Evolutionary conservation across 2,113 vertebrate species (phyloP).

Genomic region (Sylvia atricapilla): DNA sequence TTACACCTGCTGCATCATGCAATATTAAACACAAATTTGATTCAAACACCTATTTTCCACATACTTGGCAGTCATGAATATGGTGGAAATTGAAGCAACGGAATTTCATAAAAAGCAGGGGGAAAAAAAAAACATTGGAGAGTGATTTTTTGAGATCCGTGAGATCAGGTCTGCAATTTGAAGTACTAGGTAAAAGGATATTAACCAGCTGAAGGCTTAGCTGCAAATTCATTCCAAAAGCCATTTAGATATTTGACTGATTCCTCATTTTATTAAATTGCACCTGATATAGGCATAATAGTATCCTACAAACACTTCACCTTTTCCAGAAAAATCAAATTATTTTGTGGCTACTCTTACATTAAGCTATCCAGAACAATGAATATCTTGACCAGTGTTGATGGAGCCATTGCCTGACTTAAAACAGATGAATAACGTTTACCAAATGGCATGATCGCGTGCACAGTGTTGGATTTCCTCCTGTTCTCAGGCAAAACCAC

Average conservation of each 20-base stretch:
- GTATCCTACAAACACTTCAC: not conserved
- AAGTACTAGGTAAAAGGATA: not conserved
- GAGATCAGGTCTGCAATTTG: not conserved
- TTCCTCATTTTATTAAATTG: not conserved
- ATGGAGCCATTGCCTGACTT: not conserved
- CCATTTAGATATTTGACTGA: not conserved
- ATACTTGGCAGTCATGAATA: not conserved
- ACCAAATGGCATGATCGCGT: not conserved
- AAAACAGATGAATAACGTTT: not conserved
- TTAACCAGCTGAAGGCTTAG: not conserved
- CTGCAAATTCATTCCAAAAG: not conserved
- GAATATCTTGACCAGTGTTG: not conserved
- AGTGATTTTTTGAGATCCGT: not conserved
- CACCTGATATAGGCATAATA: not conserved
- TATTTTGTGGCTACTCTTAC: not conserved
- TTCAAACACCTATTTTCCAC: not conserved
- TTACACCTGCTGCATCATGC: not conserved
- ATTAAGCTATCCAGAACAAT: not conserved
- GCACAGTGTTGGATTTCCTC: not conserved
- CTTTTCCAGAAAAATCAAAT: not conserved
- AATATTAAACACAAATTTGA: not conserved
- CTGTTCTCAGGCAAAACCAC: not conserved
- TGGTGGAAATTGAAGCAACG: not conserved
- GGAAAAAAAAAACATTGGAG: not conserved
- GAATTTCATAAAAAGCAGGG: not conserved